Percentiles rank a stretch among this genome's conserved stretches.
These are phyloP conservation scores for Aeoliscus strigatus DNA, from an alignment of 2,797 vertebrate genomes.

Conservation along the genomic window DNA sequence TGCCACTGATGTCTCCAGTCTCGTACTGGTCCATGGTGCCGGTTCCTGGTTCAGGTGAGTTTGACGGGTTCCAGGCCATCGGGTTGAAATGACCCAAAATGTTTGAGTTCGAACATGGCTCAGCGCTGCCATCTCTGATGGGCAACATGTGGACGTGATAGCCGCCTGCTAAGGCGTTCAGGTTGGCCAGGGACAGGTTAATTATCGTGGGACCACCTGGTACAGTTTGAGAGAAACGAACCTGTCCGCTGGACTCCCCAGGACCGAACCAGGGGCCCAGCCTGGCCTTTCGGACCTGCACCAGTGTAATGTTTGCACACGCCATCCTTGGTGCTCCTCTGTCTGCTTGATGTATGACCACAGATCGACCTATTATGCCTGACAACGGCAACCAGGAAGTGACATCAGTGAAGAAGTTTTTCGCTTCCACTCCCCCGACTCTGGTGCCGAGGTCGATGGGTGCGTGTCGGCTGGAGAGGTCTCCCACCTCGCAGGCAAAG, in stretches of 20 bases:
- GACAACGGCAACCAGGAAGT: slow-evolving; percentile 62
- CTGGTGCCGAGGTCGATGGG: slow-evolving; percentile 51
- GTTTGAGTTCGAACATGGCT: slow-evolving; percentile 69
- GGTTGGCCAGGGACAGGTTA: slow-evolving; percentile 55
- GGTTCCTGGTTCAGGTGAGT: slow-evolving; percentile 56
- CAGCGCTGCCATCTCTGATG: slow-evolving; percentile 31
- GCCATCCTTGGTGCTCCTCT: slow-evolving; percentile 57
- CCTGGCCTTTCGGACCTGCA: slow-evolving; percentile 46
- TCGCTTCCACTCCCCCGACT: slow-evolving; percentile 42
- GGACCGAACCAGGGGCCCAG: slow-evolving; percentile 63
- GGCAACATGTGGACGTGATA: slow-evolving; percentile 78
- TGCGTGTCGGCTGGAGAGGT: slow-evolving; percentile 66
- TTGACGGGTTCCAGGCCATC: slow-evolving; percentile 45
- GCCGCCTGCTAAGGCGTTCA: slow-evolving; percentile 59
- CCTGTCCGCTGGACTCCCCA: slow-evolving; percentile 42
- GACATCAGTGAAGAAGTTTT: slow-evolving; percentile 76
- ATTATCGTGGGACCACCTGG: slow-evolving; percentile 68
- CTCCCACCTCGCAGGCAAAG: slow-evolving; percentile 75
- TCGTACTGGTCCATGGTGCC: slow-evolving; percentile 81
- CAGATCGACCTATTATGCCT: slow-evolving; percentile 64
- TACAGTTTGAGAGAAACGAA: slow-evolving; percentile 61
- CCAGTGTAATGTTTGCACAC: slow-evolving; percentile 77
- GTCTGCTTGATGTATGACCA: slow-evolving; percentile 73
- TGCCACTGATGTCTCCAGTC: slow-evolving; percentile 80
- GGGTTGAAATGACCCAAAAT: slow-evolving; percentile 79